These are phyloP conservation scores for Rhadina sibilatrix DNA, from an alignment of 2,113 vertebrate genomes.

Conservation along the genomic window DNA sequence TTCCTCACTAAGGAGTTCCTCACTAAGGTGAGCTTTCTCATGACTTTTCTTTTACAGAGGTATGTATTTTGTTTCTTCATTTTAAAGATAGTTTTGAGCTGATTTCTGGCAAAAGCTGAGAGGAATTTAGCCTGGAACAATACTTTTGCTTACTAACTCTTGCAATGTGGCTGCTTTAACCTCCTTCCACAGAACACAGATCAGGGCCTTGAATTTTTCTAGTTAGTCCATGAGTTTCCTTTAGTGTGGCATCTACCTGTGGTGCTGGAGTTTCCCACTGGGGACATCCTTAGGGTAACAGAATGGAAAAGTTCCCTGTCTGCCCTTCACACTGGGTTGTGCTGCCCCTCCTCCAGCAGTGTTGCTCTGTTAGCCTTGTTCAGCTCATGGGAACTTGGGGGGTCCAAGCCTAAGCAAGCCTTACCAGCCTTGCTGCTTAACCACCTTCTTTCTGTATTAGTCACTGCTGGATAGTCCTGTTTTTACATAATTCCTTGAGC, in stretches of 20 bases:
- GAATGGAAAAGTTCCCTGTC: not conserved
- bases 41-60: not conserved
- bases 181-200: not conserved
- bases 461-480: not conserved
- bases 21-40: not conserved
- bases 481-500: not conserved
- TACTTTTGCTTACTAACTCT: not conserved
- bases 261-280: fast-evolving
- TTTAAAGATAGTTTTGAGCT: not conserved
- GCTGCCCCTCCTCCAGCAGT: not conserved
- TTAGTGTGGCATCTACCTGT: not conserved
- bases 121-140: not conserved
- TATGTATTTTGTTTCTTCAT: not conserved
- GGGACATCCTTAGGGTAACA: not conserved
- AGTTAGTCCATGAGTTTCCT: not conserved
- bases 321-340: not conserved
- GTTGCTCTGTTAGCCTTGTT: not conserved
- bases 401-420: not conserved
- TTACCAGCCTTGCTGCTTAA: not conserved
- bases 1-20: not conserved
- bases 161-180: not conserved
- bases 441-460: not conserved
- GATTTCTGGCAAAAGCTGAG: not conserved
- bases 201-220: not conserved
- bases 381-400: not conserved